Conservation (phyloP, 2,113 vertebrate genomes). For the Lasiurus borealis region DNA sequence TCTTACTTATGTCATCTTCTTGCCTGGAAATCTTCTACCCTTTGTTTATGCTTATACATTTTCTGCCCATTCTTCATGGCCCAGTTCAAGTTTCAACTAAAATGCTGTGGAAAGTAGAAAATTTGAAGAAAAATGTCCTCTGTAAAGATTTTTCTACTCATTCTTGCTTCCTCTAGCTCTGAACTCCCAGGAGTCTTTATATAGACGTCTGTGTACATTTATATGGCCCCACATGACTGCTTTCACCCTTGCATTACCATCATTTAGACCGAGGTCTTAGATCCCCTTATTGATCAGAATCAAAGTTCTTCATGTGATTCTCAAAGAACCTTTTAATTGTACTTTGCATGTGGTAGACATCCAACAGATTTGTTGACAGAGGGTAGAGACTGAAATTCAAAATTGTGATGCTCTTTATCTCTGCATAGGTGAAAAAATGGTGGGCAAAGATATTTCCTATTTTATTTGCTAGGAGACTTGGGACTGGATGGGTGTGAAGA, state of each 20-base stretch:
- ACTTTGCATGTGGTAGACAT: not conserved
- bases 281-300: not conserved
- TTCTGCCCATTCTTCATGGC: constrained; percentile 22
- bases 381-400: not conserved
- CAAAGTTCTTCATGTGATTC: constrained; percentile 2
- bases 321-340: not conserved
- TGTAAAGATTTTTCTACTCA: not conserved
- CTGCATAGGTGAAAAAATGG: not conserved
- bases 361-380: not conserved
- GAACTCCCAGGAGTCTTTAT: not conserved
- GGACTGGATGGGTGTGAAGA: not conserved
- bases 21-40: not conserved
- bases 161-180: not conserved
- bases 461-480: not conserved
- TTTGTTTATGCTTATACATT: not conserved
- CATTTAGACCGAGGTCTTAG: not conserved
- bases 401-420: constrained; percentile 1
- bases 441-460: not conserved
- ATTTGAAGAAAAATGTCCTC: not conserved
- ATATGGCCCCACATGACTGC: not conserved
- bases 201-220: not conserved
- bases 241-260: not conserved
- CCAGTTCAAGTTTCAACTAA: not conserved
- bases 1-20: not conserved
- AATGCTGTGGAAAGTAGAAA: not conserved